Evolutionary conservation across 2,797 vertebrate species (phyloP), one percentile per base, ranked within the genome.

Genomic region (Mormyrus hasselquistii): DNA sequence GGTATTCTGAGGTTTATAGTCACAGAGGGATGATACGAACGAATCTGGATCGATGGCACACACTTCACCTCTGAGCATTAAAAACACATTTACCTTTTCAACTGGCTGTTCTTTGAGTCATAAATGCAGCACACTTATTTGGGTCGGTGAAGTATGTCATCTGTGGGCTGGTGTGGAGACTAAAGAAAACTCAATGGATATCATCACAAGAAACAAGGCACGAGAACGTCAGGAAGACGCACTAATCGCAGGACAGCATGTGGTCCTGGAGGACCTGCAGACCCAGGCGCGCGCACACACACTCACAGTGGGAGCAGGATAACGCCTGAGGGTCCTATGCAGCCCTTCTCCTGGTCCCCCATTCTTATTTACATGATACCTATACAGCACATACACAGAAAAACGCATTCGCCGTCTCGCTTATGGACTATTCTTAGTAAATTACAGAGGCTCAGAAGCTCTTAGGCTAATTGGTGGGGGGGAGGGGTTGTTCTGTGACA

Each of bases 141-240:
- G 22, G 79, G 47, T 73, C 41, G 14, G 69, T 50, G 59, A 55
- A 69, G 19, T 87, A 65, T 69, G 62, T 86, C 16, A 82, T 12
- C 22, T 44, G 25, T 34, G 25, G 53, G 85, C 29, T 57, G 1
- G 9, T 47, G n/a, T 59, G 57, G 7, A 22, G 57, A 59, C 62
- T 1, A 16, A 44, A 41, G 34, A n/a, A 79, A 79, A 79, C 73
- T 41, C 73, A 44, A 44, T 12, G 59, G 86, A 89, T 59, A 38
- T 88, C 55, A 89, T 19, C 25, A 82, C 59, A 38, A 79, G 41
- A 3, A 62, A 88, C 22, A 76, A 52, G 57, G 57, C 86, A 29
- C 88, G 38, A 73, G 86, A 88, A 57, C 53, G 34, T 65, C 49
- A 65, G 41, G 19, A 59, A 44, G 87, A 89, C 38, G 86, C 41